Base-by-base conservation (phyloP, 2,888 invertebrate genomes). In the Drosophila pseudotakahashii region DNA sequence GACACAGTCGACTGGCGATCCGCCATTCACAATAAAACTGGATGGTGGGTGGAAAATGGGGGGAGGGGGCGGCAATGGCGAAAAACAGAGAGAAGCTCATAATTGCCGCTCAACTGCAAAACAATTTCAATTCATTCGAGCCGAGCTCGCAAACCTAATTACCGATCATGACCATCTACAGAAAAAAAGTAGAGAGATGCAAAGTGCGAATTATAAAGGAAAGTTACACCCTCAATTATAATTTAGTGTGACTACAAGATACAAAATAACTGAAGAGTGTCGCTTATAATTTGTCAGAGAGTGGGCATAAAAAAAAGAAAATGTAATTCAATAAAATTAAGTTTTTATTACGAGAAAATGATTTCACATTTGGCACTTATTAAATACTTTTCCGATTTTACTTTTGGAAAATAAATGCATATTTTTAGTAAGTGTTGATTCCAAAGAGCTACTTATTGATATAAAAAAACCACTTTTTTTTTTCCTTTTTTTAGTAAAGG, bases 101-200 rank as follows among this genome's bases (percentile, higher is more conserved):
- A 81, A 81, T 81, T 79, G 68, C 45, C 50, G 55, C 45, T 63
- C 62, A 51, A 30, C 72, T 72, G 82, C 88, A 81, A 55, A 81
- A 81, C 76, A 81, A 85, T 82, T 88, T 62, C 67, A 88, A 71
- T 79, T 82, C 80, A 79, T 88, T 86, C 70, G 80, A 75, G 48
- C 10, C 62, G 73, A 69, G 71, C 66, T 76, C 71, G 77, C 71
- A 77, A 82, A 75, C 71, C 68, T 80, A 86, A 84, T 86, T 88
- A 88, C 61, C 50, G 61, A 13, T 68, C 76, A 52, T 32, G 48
- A 61, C 42, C 54, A 39, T 37, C 7, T 19, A 71, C 39, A 60
- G 41, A 23, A 37, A 41, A 60, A 47, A 23, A 9, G 41, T 6
- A 34, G 37, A 45, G 42, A 67, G 45, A 44, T 34, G 51, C 36